These are phyloP conservation scores for Chauna torquata DNA, from an alignment of 2,113 vertebrate genomes.

Conservation along the genomic window DNA sequence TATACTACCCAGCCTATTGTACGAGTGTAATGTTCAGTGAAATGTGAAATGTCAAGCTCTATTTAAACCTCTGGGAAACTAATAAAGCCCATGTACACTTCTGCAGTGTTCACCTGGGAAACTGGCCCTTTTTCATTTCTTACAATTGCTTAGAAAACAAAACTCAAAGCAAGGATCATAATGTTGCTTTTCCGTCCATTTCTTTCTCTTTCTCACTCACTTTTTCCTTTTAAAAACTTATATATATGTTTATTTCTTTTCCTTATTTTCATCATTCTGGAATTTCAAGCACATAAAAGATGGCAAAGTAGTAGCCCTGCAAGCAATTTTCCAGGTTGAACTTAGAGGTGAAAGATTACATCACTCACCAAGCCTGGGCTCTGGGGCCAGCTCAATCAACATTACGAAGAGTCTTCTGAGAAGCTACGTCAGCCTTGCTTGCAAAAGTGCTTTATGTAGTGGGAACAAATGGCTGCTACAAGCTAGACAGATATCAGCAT, in stretches of 20 bases:
- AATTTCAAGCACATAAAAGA: constrained; percentile 30
- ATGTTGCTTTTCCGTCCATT: neutral
- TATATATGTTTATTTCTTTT: constrained; percentile 8
- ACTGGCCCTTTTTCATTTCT: neutral
- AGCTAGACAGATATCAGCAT: neutral
- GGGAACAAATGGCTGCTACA: neutral
- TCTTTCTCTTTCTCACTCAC: neutral
- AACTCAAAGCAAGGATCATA: neutral
- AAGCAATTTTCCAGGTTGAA: constrained; percentile 54
- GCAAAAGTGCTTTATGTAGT: neutral
- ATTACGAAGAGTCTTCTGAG: neutral
- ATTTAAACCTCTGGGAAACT: constrained; percentile 59
- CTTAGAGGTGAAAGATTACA: constrained; percentile 16
- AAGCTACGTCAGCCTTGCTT: neutral
- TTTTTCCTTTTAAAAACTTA: neutral
- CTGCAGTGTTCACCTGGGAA: constrained; percentile 33
- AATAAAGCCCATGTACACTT: constrained; percentile 17
- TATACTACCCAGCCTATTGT: constrained; percentile 23
- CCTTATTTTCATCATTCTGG: constrained; percentile 18
- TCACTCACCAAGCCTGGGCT: constrained; percentile 26
- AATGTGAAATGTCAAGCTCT: constrained; percentile 49
- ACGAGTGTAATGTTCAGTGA: constrained; percentile 5
- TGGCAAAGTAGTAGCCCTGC: constrained; percentile 6
- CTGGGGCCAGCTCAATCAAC: neutral
- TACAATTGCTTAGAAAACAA: constrained; percentile 19